Base-by-base conservation (phyloP, 2,113 vertebrate genomes). In the Aythya baeri region DNA sequence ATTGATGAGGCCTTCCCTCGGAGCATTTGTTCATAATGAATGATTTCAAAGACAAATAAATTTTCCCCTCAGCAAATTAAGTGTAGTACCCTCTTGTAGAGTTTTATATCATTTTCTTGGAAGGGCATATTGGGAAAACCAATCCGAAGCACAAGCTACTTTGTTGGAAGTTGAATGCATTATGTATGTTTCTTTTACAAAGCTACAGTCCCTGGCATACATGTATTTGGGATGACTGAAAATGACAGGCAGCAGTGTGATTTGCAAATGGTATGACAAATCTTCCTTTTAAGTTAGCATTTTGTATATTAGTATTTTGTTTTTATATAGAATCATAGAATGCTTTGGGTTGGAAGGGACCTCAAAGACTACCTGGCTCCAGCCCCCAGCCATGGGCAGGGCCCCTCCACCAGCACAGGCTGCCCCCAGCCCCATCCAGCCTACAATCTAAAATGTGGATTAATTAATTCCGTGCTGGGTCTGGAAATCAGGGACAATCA, bases 21-120 rank as follows among this genome's bases (percentile, higher is more conserved):
- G 52, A 83, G 50, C 74, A 88, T 95, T 97, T 96, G 86, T 95
- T 97, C 54, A 20, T 90, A 96, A 85, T 91, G 86, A 97, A 94
- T 96, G 87, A 94, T 97, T 97, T 71, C 83, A 94, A 58, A 93
- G 83, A 89, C 54, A 90, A 86, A 72, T 85, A 77, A 83, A 96
- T 41, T 41, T 41, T 41, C 36, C 25, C 59, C 57, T 89, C 58
- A 94, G 63, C 75, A 96, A 96, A 95, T 96, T 83, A 89, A 95
- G 95, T 91, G 36, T 70, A 23, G 79, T 93, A 32, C 50, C 20
- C 54, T 89, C 96, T 92, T 70, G 91, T 49, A 80, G 32, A 52
- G 16, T 72, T 68, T 86, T 93, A 4, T 38, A 31, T 84, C 82
- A 78, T 36, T 89, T 94, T 90, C 62, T 94, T 93, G 75, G 94